Conservation (phyloP, 2,888 invertebrate genomes). For the Sturmia bella region DNA sequence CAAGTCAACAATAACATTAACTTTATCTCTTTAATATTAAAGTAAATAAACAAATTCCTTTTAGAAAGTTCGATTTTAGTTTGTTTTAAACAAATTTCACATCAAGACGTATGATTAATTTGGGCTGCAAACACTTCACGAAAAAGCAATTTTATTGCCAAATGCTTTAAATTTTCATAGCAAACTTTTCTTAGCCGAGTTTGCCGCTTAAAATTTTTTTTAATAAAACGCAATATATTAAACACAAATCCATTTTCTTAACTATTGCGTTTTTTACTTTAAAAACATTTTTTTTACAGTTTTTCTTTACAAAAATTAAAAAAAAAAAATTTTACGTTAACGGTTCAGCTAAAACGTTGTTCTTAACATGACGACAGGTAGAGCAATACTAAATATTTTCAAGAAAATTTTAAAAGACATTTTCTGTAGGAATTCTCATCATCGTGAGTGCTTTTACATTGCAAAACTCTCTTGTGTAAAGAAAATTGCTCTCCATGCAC, state of each 20-base stretch:
- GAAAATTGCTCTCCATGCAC: conserved; percentile 9
- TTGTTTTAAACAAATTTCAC: conserved; percentile 45
- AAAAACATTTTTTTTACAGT: conserved; percentile 42
- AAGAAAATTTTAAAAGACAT: conserved; percentile 63
- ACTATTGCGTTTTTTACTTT: conserved; percentile 32
- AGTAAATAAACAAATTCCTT: conserved; percentile 19
- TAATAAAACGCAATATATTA: conserved; percentile 37
- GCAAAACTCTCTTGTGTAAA: conserved; percentile 33
- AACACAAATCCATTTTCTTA: conserved; percentile 28
- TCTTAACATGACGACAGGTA: conserved; percentile 77
- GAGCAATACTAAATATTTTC: conserved; percentile 74
- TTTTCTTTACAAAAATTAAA: conserved; percentile 33
- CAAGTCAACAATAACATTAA: not conserved
- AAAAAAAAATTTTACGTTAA: not conserved
- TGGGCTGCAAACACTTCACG: conserved; percentile 1
- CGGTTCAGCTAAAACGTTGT: conserved; percentile 32
- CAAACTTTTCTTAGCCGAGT: not conserved
- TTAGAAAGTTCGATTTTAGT: conserved; percentile 18
- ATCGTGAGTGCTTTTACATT: conserved; percentile 12
- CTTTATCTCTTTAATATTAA: not conserved
- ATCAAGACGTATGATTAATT: conserved; percentile 67
- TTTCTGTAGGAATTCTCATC: conserved; percentile 46
- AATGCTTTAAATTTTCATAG: conserved; percentile 19
- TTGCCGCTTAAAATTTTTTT: conserved; percentile 57
- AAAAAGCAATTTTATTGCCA: conserved; percentile 56